These are phyloP conservation scores for Limnothrissa miodon DNA, from an alignment of 2,113 vertebrate species.

Conservation along the genomic window DNA sequence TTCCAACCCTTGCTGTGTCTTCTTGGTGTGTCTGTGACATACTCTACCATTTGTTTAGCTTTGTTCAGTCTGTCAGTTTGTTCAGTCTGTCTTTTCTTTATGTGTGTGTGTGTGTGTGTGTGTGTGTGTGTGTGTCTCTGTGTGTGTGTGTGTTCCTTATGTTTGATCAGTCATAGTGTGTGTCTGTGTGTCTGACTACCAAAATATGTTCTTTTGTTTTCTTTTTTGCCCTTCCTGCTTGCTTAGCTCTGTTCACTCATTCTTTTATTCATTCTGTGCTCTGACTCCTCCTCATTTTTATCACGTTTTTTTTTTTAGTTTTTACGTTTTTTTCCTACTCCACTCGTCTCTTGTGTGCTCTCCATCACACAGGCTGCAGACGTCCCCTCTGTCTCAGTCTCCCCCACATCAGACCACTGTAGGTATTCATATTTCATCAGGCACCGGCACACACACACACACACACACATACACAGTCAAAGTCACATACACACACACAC, in stretches of 20 bases:
- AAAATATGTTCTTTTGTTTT: neutral
- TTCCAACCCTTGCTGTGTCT: neutral
- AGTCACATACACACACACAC: conserved; percentile 5
- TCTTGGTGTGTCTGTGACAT: neutral
- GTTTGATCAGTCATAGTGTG: neutral
- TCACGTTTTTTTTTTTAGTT: neutral
- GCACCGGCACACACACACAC: neutral
- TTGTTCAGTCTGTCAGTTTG: neutral
- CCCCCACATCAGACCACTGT: neutral
- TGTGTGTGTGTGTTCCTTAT: neutral
- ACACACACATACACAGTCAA: neutral
- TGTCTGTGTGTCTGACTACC: neutral
- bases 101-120: neutral
- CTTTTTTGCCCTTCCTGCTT: neutral
- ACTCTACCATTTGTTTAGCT: neutral
- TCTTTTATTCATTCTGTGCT: neutral
- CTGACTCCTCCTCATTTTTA: neutral
- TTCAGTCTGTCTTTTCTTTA: neutral
- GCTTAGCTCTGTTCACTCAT: neutral
- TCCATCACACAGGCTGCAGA: neutral
- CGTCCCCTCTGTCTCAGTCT: neutral
- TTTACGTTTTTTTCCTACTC: neutral
- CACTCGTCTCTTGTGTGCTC: conserved; percentile 25
- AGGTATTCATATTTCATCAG: conserved; percentile 9
- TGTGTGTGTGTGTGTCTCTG: neutral